Base-by-base conservation (phyloP, 2,888 invertebrate genomes). In the Tuberolachnus salignus region DNA sequence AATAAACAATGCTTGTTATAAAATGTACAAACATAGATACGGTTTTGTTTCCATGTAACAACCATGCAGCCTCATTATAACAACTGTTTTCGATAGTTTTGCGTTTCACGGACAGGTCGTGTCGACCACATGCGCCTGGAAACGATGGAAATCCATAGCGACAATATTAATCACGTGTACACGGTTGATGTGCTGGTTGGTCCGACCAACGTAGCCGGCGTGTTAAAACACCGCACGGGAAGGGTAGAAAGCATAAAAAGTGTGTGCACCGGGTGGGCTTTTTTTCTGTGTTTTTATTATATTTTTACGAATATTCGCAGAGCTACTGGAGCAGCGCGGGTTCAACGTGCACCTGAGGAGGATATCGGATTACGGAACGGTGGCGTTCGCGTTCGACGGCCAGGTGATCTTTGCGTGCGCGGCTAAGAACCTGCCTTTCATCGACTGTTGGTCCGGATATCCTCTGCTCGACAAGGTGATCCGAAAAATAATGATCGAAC, bases 381-480 rank as follows among this genome's bases (percentile, higher is more conserved):
- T 66, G 13, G 55, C 46, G 26, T 57, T 57, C 16, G 53, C 75
- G 19, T 66, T 55, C 66, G 66, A 74, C 16, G 64, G 64, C 1
- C 23, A 53, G 9, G 14, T 44, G 8, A 23, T 74, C 13, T 74
- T 53, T n/a, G 8, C 66, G 10, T 57, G 75, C 26, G 57, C 11
- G 16, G 46, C 66, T 44, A 74, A 44, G 1, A 55, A 55, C 26
- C 19, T 74, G 8, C 46, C 44, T 1, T 55, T 66, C 19, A 23
- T 2, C 1, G 55, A 55, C 3, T 55, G 64, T 44, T 44, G 44
- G 26, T 14, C 6, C 13, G 0, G 16, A 1, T 51, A 73, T 3
- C 21, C 16, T 1, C 4, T 34, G 3, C 11, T 11, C 0, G 3
- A 42, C 34, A 42, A 11, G 16, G 21, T 42, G 8, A 34, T 51